A percentile compares a stretch with the other conserved stretches of the same genome.
phyloP scores from a whole-genome alignment of 2,888 invertebrate species.

The Leucania comma region DNA sequence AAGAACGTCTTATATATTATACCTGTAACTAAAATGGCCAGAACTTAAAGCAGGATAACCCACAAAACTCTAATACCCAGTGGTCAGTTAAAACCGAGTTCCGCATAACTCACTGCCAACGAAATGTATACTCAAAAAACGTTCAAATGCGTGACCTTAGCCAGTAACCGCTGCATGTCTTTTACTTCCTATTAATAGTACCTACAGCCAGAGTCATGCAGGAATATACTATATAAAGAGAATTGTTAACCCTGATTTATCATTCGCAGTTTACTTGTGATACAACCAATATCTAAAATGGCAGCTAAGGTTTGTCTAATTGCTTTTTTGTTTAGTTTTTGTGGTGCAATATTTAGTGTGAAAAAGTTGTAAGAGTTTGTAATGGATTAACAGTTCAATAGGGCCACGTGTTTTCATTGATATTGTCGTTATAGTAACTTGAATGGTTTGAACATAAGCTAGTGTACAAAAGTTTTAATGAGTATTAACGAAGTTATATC shows the following conservation, averaged over 20 bases:
- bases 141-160: conserved; percentile 83
- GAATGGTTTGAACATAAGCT: neutral
- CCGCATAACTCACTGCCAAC: conserved; percentile 81
- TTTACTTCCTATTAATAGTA: conserved; percentile 87
- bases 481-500: neutral
- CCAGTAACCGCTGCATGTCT: conserved; percentile 72
- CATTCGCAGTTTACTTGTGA: conserved; percentile 87
- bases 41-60: conserved; percentile 11
- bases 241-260: conserved; percentile 76
- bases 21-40: neutral
- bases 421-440: neutral
- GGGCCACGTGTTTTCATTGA: neutral
- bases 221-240: conserved; percentile 80
- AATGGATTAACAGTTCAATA: neutral
- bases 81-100: conserved; percentile 72
- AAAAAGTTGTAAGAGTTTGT: neutral
- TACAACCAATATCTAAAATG: conserved; percentile 85
- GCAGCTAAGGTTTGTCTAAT: conserved; percentile 84
- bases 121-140: conserved; percentile 85
- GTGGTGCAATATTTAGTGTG: neutral
- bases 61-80: conserved; percentile 28
- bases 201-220: conserved; percentile 77
- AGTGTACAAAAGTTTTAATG: neutral
- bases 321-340: conserved; percentile 40
- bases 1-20: no score